Percentiles rank a stretch among this genome's conserved stretches.
Conservation (phyloP, 2,113 vertebrate genomes). For the Vulpes ferrilata region DNA sequence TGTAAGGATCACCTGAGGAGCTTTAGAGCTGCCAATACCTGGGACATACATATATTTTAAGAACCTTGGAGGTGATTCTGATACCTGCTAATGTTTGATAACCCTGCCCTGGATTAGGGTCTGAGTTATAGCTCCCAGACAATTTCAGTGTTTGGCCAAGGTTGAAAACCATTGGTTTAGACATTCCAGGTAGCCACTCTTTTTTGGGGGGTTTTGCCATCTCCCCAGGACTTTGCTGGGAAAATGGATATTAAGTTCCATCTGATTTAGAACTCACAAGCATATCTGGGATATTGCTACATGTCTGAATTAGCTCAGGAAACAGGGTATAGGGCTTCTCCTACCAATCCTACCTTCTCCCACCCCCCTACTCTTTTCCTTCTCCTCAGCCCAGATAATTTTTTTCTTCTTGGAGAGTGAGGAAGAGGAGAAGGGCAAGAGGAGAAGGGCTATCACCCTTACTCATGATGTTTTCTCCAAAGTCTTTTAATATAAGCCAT, state of each 20-base stretch:
- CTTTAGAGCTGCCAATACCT: not conserved
- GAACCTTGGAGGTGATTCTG: not conserved
- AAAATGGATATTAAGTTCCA: not conserved
- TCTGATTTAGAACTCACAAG: too few relatives aligned
- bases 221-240: not conserved
- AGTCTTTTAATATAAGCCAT: not conserved
- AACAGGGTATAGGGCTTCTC: not conserved
- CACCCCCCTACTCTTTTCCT: not conserved
- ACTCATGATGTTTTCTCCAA: not conserved
- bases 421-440: not conserved
- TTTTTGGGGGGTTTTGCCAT: not conserved
- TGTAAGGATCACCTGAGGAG: not conserved
- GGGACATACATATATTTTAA: not conserved
- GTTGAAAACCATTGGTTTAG: not conserved
- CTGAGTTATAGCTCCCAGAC: not conserved
- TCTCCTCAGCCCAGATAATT: not conserved
- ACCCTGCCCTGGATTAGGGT: not conserved
- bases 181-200: not conserved
- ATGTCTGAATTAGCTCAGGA: not conserved
- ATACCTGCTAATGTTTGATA: not conserved
- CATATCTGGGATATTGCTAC: not conserved
- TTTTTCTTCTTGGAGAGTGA: not conserved
- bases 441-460: not conserved
- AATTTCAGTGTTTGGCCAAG: not conserved
- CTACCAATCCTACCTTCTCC: not conserved